These are phyloP conservation scores for Colius striatus DNA, from an alignment of 2,113 vertebrate species.

Conservation along the genomic window DNA sequence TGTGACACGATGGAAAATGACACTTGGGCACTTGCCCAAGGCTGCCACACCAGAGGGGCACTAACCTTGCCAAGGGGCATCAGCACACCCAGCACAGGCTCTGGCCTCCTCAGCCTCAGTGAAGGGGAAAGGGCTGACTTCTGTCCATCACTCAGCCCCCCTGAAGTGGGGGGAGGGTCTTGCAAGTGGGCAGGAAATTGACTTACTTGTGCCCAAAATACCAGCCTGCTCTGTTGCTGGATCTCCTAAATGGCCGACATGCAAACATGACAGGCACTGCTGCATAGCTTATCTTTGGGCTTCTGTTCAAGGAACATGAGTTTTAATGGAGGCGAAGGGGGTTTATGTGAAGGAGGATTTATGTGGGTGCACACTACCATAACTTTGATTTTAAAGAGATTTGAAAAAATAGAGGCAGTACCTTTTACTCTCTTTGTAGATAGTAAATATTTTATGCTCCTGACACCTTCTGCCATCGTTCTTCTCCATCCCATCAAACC, in stretches of 20 bases:
- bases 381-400: neutral
- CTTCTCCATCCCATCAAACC: neutral
- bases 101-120: neutral
- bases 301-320: neutral
- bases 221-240: neutral
- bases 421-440: neutral
- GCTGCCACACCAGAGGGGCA: neutral
- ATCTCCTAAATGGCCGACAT: neutral
- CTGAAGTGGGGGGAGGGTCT: neutral
- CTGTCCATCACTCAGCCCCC: neutral
- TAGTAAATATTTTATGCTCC: neutral
- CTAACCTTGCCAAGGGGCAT: neutral
- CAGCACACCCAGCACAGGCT: neutral
- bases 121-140: neutral
- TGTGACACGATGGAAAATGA: neutral
- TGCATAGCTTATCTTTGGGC: neutral
- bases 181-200: neutral
- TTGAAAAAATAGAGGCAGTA: neutral
- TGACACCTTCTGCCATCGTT: neutral
- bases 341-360: neutral
- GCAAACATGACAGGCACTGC: neutral
- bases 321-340: neutral
- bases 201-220: neutral
- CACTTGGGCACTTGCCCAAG: neutral
- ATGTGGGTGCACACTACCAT: neutral